Conservation (phyloP, 2,797 vertebrate genomes). For the Chiloscyllium punctatum region DNA sequence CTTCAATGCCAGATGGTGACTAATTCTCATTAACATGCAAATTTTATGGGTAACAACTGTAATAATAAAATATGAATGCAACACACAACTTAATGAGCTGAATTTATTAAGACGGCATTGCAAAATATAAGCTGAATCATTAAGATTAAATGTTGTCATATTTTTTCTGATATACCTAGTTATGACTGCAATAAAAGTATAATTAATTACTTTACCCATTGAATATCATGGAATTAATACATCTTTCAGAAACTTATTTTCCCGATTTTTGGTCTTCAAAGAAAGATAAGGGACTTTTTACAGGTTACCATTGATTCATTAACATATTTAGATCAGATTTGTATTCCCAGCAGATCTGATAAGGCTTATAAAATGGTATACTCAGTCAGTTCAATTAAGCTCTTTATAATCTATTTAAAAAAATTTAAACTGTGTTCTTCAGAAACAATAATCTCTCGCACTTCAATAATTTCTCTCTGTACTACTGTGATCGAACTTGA, state of each 20-base stretch:
- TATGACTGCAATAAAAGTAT: conserved; percentile 9
- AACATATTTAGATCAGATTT: conserved; percentile 9
- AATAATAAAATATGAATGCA: conserved; percentile 33
- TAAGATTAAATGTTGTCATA: conserved; percentile 22
- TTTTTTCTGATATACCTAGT: conserved; percentile 11
- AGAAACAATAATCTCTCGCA: neutral
- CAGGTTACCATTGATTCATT: neutral
- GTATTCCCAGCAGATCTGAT: conserved; percentile 8
- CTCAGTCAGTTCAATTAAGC: neutral
- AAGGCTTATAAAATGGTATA: neutral
- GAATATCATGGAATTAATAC: conserved; percentile 4
- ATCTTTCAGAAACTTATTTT: neutral
- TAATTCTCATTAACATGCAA: conserved; percentile 23
- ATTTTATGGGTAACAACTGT: conserved; percentile 36
- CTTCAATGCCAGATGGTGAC: conserved; percentile 30
- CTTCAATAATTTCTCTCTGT: neutral
- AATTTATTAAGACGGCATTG: conserved; percentile 28
- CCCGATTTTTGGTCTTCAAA: neutral
- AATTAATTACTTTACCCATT: neutral
- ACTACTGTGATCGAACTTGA: neutral
- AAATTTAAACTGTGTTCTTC: neutral
- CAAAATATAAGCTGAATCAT: conserved; percentile 6
- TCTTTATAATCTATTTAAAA: neutral
- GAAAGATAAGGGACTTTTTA: neutral
- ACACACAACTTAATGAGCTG: conserved; percentile 7